Evolutionary conservation across 2,797 vertebrate species (phyloP).

Genomic region (Chlorospingus semifuscus): DNA sequence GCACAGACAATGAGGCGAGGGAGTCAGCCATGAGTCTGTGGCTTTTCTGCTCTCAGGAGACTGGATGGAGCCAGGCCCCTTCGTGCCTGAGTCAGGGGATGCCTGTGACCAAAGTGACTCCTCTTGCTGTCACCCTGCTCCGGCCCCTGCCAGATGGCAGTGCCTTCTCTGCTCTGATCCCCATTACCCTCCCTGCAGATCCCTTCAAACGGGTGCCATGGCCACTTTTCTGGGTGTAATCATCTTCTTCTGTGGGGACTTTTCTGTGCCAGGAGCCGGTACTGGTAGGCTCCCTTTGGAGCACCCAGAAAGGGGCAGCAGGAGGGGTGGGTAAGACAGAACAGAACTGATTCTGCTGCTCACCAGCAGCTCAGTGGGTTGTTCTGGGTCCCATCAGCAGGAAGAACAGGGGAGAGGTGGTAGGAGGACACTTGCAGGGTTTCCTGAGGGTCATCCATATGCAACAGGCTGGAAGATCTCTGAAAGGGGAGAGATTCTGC

Average conservation of each 20-base stretch:
- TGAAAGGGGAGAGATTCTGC: background rate
- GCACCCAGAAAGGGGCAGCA: rapidly evolving
- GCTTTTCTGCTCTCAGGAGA: background rate
- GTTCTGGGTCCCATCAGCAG: background rate
- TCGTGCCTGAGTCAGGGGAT: background rate
- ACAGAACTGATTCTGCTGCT: background rate
- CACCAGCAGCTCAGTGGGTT: background rate
- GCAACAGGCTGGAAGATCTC: background rate
- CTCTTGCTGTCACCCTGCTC: background rate
- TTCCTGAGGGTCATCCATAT: background rate
- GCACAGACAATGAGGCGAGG: background rate
- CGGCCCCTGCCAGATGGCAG: background rate
- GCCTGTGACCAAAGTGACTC: background rate
- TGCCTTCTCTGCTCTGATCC: background rate
- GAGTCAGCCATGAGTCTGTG: background rate
- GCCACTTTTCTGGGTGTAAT: background rate
- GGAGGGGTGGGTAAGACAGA: background rate
- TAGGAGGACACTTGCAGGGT: background rate
- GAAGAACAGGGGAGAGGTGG: rapidly evolving
- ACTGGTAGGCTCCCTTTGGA: background rate
- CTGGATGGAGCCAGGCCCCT: background rate
- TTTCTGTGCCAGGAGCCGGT: background rate
- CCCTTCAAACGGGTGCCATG: background rate
- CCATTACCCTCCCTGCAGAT: background rate
- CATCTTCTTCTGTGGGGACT: background rate